Base-by-base conservation (phyloP, 2,797 vertebrate species). In the Pangasius djambal region DNA sequence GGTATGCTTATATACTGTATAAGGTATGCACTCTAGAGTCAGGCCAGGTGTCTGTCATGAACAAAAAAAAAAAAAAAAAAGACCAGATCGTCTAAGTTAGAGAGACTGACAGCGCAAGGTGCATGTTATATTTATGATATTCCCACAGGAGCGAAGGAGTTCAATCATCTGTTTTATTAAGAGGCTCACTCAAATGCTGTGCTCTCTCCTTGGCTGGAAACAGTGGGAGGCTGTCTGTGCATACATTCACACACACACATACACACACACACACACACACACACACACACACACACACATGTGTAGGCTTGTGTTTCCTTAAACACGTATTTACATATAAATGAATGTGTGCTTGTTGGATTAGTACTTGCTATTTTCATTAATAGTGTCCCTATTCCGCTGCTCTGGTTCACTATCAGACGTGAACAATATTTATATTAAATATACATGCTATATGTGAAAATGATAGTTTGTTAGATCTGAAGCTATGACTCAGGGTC, bases 81-180 rank as follows among this genome's bases (percentile, higher is more conserved):
- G 85, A n/a, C 52, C 85, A 59, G 69, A 74, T 37, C 3, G 40
- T 84, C 34, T 44, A 31, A 52, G 44, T 13, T 22, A 69, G 63
- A 50, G 48, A 67, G 82, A 84, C 63, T 69, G 83, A 69, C 83
- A 69, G 44, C 52, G 83, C 28, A 48, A 57, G 37, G 69, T 57
- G 25, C 85, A 86, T 85, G 85, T 59, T 74, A 74, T 96, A 96
- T 97, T 63, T 97, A 96, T 95, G 95, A 94, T 92, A 95, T 94
- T 95, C 94, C 96, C 96, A 94, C 94, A 93, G 94, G 93, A 95
- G 95, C 94, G 93, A 95, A 94, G 93, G 94, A 88, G 91, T 90
- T 92, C 94, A 95, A 95, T 97, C 96, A 95, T 93, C 93, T 95
- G 96, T 94, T 97, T 95, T 94, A 95, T 95, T 96, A 96, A 95